phyloP scores from a whole-genome alignment of 2,797 vertebrate species.

The Darevskia nairensis region DNA sequence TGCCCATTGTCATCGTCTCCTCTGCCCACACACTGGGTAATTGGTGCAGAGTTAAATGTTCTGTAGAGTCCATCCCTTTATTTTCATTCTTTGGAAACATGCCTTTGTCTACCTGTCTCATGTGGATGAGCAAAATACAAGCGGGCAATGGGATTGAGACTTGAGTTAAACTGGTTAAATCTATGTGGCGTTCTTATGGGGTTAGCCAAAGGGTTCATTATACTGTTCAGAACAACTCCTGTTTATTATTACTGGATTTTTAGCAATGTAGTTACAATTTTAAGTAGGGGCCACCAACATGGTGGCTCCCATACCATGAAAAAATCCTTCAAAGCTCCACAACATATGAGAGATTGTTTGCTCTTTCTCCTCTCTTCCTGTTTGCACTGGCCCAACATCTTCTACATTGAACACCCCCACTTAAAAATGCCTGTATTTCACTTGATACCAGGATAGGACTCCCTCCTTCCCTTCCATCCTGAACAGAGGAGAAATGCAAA shows the following conservation, averaged over 20 bases:
- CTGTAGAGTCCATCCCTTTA: constrained; percentile 42
- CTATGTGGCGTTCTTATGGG: background rate
- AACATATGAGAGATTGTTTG: too few species aligned
- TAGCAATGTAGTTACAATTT: too few species aligned
- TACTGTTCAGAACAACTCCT: background rate
- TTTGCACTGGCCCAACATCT: too few species aligned
- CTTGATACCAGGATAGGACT: too few species aligned
- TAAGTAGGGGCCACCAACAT: too few species aligned
- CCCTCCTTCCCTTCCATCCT: too few species aligned
- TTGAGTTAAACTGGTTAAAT: constrained; percentile 15
- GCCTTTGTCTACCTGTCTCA: constrained; percentile 14
- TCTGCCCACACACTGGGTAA: constrained; percentile 63
- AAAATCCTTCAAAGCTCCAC: too few species aligned
- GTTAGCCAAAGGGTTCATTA: background rate
- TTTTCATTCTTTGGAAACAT: background rate
- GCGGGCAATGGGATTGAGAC: background rate
- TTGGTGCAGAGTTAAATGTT: constrained; percentile 55
- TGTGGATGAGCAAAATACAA: background rate
- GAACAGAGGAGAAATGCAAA: too few species aligned
- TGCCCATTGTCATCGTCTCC: constrained; percentile 56
- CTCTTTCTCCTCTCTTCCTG: too few species aligned
- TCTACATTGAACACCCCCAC: too few species aligned
- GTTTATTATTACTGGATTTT: background rate
- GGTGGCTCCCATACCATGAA: too few species aligned
- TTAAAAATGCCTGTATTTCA: too few species aligned